A percentile compares a stretch with the other conserved stretches of the same genome.
These are phyloP conservation scores for Cotesia chilonis DNA, from an alignment of 1,140 invertebrate genomes.

Conservation along the genomic window DNA sequence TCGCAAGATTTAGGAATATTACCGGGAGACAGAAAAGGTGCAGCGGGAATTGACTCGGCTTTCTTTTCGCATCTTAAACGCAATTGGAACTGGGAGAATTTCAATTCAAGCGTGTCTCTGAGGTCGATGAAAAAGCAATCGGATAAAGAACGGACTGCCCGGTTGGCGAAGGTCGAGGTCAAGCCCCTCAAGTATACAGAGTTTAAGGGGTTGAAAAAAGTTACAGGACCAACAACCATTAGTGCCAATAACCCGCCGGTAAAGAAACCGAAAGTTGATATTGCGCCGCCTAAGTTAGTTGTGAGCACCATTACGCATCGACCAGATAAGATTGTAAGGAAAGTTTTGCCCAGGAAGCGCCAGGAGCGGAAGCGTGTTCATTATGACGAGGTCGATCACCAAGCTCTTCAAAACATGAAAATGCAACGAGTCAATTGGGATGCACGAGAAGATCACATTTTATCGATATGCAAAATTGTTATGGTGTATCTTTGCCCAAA, in stretches of 20 bases:
- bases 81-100: slow-evolving; percentile 71
- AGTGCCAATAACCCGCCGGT: slow-evolving; percentile 36
- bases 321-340: slow-evolving; percentile 51
- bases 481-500: slow-evolving; percentile 71
- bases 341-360: slow-evolving; percentile 53
- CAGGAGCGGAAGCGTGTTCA: slow-evolving; percentile 50
- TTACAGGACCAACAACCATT: slow-evolving; percentile 41
- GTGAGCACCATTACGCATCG: slow-evolving; percentile 6
- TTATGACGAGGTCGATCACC: slow-evolving; percentile 75
- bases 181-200: slow-evolving; percentile 51
- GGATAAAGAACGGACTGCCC: slow-evolving; percentile 31
- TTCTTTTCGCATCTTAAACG: slow-evolving; percentile 75
- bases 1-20: slow-evolving; percentile 68
- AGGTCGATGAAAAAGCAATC: slow-evolving; percentile 15
- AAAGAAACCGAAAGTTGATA: not conserved
- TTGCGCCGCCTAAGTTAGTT: not conserved
- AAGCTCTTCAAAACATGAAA: slow-evolving; percentile 73
- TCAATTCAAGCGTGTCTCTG: slow-evolving; percentile 15
- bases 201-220: slow-evolving; percentile 47
- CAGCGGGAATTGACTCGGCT: slow-evolving; percentile 76
- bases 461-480: slow-evolving; percentile 76
- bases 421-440: slow-evolving; percentile 73
- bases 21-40: slow-evolving; percentile 78
- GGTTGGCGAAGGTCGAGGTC: slow-evolving; percentile 50
- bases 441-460: slow-evolving; percentile 70